Base-by-base conservation (phyloP, 2,113 vertebrate species). In the Paedocypris sp. region DNA sequence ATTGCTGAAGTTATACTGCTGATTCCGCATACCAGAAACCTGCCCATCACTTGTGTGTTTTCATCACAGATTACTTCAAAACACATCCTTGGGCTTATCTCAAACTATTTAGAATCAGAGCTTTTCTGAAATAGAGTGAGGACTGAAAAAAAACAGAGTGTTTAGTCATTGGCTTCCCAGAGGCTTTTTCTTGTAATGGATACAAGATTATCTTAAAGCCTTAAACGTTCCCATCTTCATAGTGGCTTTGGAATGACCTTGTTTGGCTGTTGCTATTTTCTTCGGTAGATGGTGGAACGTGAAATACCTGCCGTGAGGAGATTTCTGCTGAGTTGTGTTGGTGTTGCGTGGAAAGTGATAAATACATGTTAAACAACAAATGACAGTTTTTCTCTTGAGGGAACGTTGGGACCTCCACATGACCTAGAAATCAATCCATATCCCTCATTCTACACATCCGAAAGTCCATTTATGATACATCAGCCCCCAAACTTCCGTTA, bases 11-110 rank as follows among this genome's bases (percentile, higher is more conserved):
- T 68, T 62, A 64, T 60, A 46, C 57, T 50, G 19, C 36, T 56
- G 43, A 38, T 45, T 28, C 38, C 20, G 36, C 51, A 52, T 36
- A 38, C 18, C 11, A 20, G 12, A 58, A 58, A 54, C 47, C 36
- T 56, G 32, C 25, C 70, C 61, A 65, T 61, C 61, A 60, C 42
- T 57, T 42, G 15, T 31, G n/a, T 43, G 35, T n/a, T 52, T 31
- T 36, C 12, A 8, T 64, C 15, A 61, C 16, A 3, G 6, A 42
- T 28, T 26, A 58, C 12, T 33, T 50, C 62, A 38, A 48, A 29
- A 58, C 23, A 57, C 53, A 58, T 42, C 39, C 39, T 43, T 6
- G 31, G 12, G 28, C 39, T 45, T 32, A 31, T 43, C 38, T 15
- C 2, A 58, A 12, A 32, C 38, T 19, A 9, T 57, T 57, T 57